Evolutionary conservation across 1,140 invertebrate species (phyloP), one percentile per base, ranked within the genome.

Genomic region (Bactericera cockerelli): DNA sequence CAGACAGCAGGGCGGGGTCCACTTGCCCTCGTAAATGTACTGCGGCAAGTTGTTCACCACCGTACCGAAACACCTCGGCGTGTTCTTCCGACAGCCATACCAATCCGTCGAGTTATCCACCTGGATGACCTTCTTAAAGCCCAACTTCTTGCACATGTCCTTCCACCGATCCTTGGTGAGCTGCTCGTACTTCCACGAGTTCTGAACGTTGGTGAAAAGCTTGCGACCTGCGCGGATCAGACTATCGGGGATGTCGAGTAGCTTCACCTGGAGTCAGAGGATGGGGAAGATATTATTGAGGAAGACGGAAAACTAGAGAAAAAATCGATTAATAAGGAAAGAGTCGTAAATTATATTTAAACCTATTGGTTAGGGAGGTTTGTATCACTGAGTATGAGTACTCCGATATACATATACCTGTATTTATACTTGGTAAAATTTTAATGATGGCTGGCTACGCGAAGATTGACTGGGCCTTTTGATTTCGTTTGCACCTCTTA

Each of bases 1-100:
- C 26, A 90, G 73, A 70, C 91, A 95, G 69, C 91, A 95, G 0
- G 90, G 90, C 11, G 91, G 91, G 1, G 89, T 91, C 74, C 88
- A 89, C 61, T 83, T 80, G 24, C 80, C 81, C 61, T 83, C 73
- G 62, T 84, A 81, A 1, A 91, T 71, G 72, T 90, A 94, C 1
- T 87, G 86, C 8, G 90, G 90, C 28, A 83, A 81, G 38, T 83
- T 83, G 67, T 88, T 83, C 4, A 85, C 71, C 0, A 94, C 84
- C 0, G 83, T 80, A 3, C 84, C 86, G 70, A 92, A 93, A 72
- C 91, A 95, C 16, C 88, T 74, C 11, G 75, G 69, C 13, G 81
- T 84, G 49, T 81, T 78, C 64, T 82, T 77, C 19, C 75, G 77
- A 67, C 87, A 90, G 24, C 91, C 91, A 71, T 79, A 87, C 78